Percentiles rank a stretch among this genome's conserved stretches.
phyloP scores from a whole-genome alignment of 2,113 vertebrate species.

The Anguilla rostrata region DNA sequence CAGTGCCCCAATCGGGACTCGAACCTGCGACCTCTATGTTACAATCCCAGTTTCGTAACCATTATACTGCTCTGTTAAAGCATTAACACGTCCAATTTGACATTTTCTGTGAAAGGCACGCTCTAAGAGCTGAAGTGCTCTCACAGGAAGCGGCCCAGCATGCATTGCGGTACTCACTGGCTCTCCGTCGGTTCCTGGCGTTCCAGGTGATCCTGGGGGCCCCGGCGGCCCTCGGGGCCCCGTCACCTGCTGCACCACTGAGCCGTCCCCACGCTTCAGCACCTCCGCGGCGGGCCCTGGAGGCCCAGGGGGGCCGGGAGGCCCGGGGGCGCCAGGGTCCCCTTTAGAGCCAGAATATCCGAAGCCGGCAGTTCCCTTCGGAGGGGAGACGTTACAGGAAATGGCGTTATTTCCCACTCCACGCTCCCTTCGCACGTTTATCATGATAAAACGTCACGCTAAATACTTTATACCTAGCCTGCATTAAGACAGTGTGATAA shows the following conservation, averaged over 20 bases:
- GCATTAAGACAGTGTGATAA: too few species aligned
- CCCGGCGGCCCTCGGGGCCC: slow-evolving; percentile 76
- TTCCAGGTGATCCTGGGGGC: slow-evolving; percentile 65
- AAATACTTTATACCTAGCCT: background rate
- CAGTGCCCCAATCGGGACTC: too few species aligned
- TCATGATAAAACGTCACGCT: background rate
- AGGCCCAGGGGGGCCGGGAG: slow-evolving; percentile 61
- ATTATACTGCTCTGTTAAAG: too few species aligned
- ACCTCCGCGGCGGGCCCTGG: slow-evolving; percentile 56
- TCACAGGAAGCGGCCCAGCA: background rate
- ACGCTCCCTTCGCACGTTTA: background rate
- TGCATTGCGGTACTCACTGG: slow-evolving; percentile 69
- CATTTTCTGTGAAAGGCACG: too few species aligned
- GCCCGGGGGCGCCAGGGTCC: slow-evolving; percentile 70
- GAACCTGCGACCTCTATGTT: too few species aligned
- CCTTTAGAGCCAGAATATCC: slow-evolving; percentile 82
- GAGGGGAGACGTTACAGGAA: slow-evolving; percentile 17
- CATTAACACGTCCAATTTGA: too few species aligned
- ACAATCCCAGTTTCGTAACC: too few species aligned
- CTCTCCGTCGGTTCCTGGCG: slow-evolving; percentile 78
- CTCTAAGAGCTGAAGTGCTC: too few species aligned
- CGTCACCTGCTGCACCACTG: slow-evolving; percentile 45
- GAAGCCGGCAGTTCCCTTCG: slow-evolving; percentile 80
- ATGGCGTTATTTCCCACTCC: too few species aligned
- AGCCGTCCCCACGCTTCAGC: slow-evolving; percentile 43